Percentiles rank a stretch among this genome's conserved stretches.
These are phyloP conservation scores for Xiphorhynchus elegans DNA, from an alignment of 2,113 vertebrate genomes.

Conservation along the genomic window DNA sequence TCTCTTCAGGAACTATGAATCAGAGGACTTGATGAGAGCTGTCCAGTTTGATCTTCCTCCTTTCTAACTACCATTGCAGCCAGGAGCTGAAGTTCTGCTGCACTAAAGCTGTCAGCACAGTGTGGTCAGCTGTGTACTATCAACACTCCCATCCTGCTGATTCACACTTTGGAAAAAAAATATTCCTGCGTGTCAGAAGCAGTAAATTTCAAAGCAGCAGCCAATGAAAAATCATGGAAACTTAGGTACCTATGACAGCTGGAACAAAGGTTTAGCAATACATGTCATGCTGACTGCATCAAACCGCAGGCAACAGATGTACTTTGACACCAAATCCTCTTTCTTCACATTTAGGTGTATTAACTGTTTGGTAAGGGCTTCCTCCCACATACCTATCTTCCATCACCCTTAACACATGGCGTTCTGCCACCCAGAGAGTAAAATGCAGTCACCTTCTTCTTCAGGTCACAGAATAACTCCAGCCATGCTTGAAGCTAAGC, in stretches of 20 bases:
- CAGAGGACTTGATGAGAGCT: background rate
- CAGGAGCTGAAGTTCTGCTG: background rate
- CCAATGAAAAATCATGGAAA: background rate
- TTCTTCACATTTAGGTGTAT: constrained; percentile 20
- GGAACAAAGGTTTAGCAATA: background rate
- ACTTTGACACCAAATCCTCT: constrained; percentile 22
- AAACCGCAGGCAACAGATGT: background rate
- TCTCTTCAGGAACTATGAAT: background rate
- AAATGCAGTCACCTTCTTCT: background rate
- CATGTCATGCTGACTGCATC: background rate
- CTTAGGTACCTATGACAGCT: background rate
- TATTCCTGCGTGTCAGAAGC: background rate
- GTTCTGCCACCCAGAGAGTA: background rate
- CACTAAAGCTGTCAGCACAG: background rate
- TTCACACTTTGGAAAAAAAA: background rate
- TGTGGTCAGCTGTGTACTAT: background rate
- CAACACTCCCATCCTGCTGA: background rate
- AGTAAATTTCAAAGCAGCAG: background rate
- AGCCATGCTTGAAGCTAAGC: background rate
- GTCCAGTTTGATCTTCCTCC: background rate
- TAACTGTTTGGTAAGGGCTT: background rate
- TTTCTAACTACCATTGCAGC: background rate
- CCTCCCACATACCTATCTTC: background rate
- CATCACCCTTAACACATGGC: background rate
- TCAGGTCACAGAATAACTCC: background rate